Evolutionary conservation across 2,113 vertebrate species (phyloP).

Genomic region (Cyphomyrus plagiostoma): DNA sequence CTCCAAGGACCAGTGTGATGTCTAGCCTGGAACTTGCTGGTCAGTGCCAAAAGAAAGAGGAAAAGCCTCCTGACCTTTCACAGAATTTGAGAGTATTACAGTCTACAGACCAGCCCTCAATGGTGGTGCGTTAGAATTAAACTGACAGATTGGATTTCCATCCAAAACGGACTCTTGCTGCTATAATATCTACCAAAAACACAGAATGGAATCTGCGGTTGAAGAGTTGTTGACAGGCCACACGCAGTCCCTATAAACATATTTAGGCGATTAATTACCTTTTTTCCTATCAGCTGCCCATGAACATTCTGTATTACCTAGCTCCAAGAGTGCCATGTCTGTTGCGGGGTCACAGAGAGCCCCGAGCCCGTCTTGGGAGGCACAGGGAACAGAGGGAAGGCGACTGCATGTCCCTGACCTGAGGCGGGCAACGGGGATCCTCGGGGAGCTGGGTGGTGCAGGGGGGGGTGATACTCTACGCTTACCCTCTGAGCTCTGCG

Average conservation of each 20-base stretch:
- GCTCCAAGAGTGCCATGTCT: background rate
- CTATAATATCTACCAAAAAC: background rate
- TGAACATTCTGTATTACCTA: background rate
- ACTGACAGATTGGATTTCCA: background rate
- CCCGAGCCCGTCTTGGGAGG: background rate
- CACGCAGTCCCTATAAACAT: background rate
- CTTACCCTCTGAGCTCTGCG: background rate
- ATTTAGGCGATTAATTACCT: background rate
- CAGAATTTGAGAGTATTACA: background rate
- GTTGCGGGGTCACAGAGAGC: background rate
- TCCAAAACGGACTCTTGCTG: background rate
- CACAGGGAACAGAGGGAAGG: background rate
- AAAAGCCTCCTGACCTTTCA: background rate
- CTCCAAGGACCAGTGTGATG: background rate
- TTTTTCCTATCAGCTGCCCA: background rate
- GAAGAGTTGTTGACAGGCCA: background rate
- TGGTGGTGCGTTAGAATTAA: background rate
- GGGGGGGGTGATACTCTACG: background rate
- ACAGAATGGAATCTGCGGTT: background rate
- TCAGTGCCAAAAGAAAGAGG: background rate
- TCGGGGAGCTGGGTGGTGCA: background rate
- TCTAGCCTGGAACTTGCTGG: background rate
- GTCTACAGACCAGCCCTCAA: background rate
- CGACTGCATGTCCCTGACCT: background rate
- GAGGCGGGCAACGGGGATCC: background rate